Percentiles rank a stretch among this genome's conserved stretches.
These are phyloP conservation scores for Theropithecus gelada DNA, from an alignment of 2,113 vertebrate species.

Conservation along the genomic window DNA sequence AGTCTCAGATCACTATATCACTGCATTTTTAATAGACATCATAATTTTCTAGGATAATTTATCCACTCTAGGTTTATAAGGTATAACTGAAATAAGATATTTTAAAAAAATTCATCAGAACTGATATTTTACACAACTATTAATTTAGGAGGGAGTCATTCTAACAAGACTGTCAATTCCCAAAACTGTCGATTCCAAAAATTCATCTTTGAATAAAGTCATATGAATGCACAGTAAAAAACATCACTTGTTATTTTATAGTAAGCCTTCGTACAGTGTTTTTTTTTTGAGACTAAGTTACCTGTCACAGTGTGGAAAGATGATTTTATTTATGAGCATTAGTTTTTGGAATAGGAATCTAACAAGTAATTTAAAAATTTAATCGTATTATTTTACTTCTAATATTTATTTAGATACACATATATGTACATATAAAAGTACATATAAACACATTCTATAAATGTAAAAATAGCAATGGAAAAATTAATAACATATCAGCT, in stretches of 20 bases:
- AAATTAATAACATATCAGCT: conserved; percentile 15
- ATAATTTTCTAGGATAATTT: conserved; percentile 31
- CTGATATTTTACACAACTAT: background rate
- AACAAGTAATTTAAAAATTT: conserved; percentile 43
- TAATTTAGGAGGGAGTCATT: background rate
- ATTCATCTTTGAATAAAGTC: conserved; percentile 22
- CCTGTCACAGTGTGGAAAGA: background rate
- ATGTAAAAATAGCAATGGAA: conserved; percentile 45
- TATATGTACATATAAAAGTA: background rate
- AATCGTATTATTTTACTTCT: conserved; percentile 39
- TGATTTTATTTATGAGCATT: conserved; percentile 40
- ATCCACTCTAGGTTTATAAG: background rate
- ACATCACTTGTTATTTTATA: conserved; percentile 33
- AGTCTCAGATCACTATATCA: conserved; percentile 21
- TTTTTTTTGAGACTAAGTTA: conserved; percentile 15
- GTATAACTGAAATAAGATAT: conserved; percentile 8
- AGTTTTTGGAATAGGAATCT: conserved; percentile 13
- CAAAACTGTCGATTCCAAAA: conserved; percentile 18
- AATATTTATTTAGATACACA: background rate
- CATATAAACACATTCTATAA: background rate
- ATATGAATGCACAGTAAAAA: background rate
- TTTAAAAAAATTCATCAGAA: conserved; percentile 25
- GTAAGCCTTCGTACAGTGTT: background rate
- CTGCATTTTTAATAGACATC: background rate
- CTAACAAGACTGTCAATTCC: background rate